Evolutionary conservation across 2,113 vertebrate genomes (phyloP), one percentile per base, ranked within the genome.

Genomic region (Stomatorhinus ivindoensis): DNA sequence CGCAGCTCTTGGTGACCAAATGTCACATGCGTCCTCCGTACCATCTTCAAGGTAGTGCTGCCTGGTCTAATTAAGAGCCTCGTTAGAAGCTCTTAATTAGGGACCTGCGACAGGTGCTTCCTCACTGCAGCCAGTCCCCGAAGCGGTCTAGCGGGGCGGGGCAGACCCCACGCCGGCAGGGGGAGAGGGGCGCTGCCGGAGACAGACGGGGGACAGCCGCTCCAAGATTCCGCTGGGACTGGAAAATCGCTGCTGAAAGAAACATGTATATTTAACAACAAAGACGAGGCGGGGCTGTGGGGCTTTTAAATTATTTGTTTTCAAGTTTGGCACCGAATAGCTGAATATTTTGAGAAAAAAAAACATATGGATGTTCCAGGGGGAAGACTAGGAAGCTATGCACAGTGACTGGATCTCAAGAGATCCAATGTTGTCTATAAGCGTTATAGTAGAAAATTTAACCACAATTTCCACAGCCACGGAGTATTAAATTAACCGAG

Each of bases 61-160:
- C 51, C 58, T 31, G 27, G 17, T 86, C 76, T 35, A n/a, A n/a
- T n/a, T n/a, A n/a, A n/a, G n/a, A n/a, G 89, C 73, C 91, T 92
- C 90, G 61, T 92, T 92, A 93, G 31, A 44, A 80, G n/a, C 65
- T 13, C 86, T 89, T 89, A 88, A 91, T 93, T 90, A 92, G 88
- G 82, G 65, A 51, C 69, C 31, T 88, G 89, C 83, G 91, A 91
- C 91, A 92, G 90, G 93, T 91, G 93, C 89, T 91, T 91, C 51
- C 55, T 65, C 51, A 35, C 76, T 13, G 42, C 17, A 35, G n/a
- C 44, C 87, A 10, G 1, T 19, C 21, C 53, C 53, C 53, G 6
- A 73, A 19, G 48, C 80, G 35, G 87, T 61, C 87, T 87, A n/a
- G 19, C n/a, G 17, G 13, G 42, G 82, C 44, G 82, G 76, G 76